Conservation (phyloP, 2,797 vertebrate species). For the Remorina albescens region DNA sequence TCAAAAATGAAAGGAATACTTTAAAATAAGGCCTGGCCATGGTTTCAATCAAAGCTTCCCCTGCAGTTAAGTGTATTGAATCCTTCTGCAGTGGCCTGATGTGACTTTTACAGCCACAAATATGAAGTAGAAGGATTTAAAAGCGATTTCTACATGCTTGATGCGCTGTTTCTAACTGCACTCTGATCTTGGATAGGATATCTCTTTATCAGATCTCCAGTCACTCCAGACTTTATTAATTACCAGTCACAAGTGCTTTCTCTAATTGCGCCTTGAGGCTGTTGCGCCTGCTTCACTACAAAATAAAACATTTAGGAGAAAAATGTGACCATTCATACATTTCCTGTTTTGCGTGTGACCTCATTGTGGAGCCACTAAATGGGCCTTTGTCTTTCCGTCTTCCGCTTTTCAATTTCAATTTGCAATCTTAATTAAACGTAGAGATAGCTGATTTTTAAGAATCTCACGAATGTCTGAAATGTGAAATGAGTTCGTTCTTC, state of each 20-base stretch:
- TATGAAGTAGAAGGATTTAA: not conserved
- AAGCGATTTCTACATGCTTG: not conserved
- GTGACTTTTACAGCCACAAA: not conserved
- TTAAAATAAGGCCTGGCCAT: not conserved
- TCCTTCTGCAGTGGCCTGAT: not conserved
- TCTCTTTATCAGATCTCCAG: not conserved
- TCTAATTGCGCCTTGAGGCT: conserved; percentile 19
- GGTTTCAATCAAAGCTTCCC: not conserved
- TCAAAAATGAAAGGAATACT: conserved; percentile 31
- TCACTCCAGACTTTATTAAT: not conserved
- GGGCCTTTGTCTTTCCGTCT: conserved; percentile 11
- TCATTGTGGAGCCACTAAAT: conserved; percentile 8
- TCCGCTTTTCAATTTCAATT: conserved; percentile 35
- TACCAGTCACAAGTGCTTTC: conserved; percentile 34
- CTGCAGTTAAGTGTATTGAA: not conserved
- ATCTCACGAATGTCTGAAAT: conserved; percentile 26
- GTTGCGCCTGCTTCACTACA: not conserved
- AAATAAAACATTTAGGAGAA: conserved; percentile 12
- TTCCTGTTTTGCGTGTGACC: conserved; percentile 20
- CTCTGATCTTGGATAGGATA: not conserved
- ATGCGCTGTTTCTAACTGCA: not conserved
- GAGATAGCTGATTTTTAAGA: conserved; percentile 7
- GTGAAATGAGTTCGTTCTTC: no score
- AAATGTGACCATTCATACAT: conserved; percentile 52
- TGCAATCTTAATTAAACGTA: conserved; percentile 15